phyloP scores from a whole-genome alignment of 2,888 invertebrate genomes.

The Pandemis cinnamomeana region DNA sequence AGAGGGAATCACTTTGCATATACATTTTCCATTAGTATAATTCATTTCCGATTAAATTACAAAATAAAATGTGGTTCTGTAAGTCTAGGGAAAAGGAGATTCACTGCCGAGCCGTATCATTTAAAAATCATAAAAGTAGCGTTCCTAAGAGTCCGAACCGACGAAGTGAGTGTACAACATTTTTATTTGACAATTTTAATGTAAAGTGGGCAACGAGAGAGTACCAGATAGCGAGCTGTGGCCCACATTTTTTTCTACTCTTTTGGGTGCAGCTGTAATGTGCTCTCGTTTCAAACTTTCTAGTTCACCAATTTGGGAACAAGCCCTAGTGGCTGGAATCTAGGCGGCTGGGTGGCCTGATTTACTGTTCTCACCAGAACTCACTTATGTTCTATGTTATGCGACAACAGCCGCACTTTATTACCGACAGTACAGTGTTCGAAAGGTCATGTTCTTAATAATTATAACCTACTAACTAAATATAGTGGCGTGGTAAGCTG shows the following conservation, averaged over 20 bases:
- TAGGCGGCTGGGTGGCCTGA: conserved; percentile 14
- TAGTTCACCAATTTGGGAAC: conserved; percentile 33
- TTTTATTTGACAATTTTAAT: conserved; percentile 24
- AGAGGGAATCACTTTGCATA: conserved; percentile 11
- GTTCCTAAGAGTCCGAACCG: not conserved
- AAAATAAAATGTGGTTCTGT: not conserved
- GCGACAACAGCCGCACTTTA: conserved; percentile 1
- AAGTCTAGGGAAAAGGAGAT: not conserved
- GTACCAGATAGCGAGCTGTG: conserved; percentile 15
- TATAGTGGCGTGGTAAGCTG: not conserved
- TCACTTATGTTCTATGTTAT: conserved; percentile 12
- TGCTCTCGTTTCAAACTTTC: conserved; percentile 38
- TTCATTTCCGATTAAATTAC: not conserved
- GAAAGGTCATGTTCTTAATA: too few species aligned
- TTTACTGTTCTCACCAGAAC: conserved; percentile 2
- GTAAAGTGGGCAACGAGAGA: conserved; percentile 18
- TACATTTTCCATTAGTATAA: conserved; percentile 9
- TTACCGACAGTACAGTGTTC: not conserved
- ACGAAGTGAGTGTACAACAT: not conserved
- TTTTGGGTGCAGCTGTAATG: conserved; percentile 40
- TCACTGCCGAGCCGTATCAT: not conserved
- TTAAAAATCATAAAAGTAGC: not conserved
- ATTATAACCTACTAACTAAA: conserved; percentile 2
- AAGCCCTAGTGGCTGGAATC: conserved; percentile 32
- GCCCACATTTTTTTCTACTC: conserved; percentile 25